Evolutionary conservation across 2,113 vertebrate species (phyloP).

Genomic region (Rousettus leschenaultii): DNA sequence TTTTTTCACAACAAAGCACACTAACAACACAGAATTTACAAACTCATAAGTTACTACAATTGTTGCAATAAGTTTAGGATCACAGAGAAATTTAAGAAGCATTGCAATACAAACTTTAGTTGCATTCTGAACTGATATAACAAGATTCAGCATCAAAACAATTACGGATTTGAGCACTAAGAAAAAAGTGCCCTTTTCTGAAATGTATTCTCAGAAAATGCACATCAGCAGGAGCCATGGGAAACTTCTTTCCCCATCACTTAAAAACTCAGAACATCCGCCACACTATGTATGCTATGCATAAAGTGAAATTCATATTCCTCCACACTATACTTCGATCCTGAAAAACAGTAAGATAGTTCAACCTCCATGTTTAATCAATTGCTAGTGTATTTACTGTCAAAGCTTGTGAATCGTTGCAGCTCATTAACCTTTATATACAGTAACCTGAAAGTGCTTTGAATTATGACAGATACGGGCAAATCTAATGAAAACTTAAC

Average conservation of each 20-base stretch:
- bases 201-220: background rate
- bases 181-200: background rate
- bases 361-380: background rate
- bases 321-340: background rate
- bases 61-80: constrained; percentile 7
- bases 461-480: background rate
- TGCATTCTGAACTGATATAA: background rate
- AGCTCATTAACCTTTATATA: background rate
- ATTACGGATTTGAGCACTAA: background rate
- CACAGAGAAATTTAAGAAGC: constrained; percentile 1
- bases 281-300: background rate
- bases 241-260: background rate
- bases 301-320: constrained; percentile 8
- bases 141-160: constrained; percentile 17
- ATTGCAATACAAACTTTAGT: background rate
- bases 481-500: background rate
- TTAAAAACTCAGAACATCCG: constrained; percentile 25
- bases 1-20: constrained; percentile 26
- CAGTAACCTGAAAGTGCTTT: background rate
- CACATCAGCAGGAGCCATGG: background rate
- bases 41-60: constrained; percentile 1
- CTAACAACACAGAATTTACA: constrained; percentile 11
- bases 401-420: background rate
- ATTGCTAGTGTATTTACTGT: background rate
- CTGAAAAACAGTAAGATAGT: background rate